Base-by-base conservation (phyloP, 2,113 vertebrate species). In the Elgaria multicarinata region DNA sequence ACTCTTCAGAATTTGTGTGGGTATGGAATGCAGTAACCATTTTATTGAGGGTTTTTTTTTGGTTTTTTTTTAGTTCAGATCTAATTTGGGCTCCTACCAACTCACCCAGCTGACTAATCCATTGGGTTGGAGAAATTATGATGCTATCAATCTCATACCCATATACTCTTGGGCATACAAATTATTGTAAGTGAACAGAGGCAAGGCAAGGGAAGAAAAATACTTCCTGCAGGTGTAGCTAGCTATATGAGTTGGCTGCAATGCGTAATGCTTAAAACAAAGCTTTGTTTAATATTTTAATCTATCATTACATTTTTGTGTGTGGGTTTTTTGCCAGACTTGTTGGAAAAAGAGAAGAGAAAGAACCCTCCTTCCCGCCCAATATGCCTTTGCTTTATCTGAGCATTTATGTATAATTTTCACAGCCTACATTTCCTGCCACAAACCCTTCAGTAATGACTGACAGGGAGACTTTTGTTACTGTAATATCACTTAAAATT, bases 401-500 rank as follows among this genome's bases (percentile, higher is more conserved):
- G 64, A 91, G 6, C 33, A 85, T 92, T 93, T 94, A 71, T 20
- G 6, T 76, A 46, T 92, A 90, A 87, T 94, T 94, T 96, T 89
- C 74, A 72, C 74, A 78, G 86, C 62, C 53, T 83, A 87, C 46
- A 83, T 83, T 77, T 90, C 69, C 80, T 95, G 84, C 93, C 36
- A 0, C 64, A 95, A 74, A 88, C 90, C 79, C 4, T 46, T 87
- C 46, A 88, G 24, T 50, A 82, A 72, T 92, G 87, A 92, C 44
- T 93, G 87, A 92, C 77, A 92, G 10, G 33, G 78, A 93, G 78
- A 91, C 44, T 88, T 95, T 89, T 92, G 83, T 92, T 95, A 92
- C 42, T 91, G 28, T 89, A 90, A 44, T 88, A 94, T 95, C 85
- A 90, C 87, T 95, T 91, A 91, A 92, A 94, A 86, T 89, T 93